Base-by-base conservation (phyloP, 2,888 invertebrate genomes). In the Halictus ligatus region DNA sequence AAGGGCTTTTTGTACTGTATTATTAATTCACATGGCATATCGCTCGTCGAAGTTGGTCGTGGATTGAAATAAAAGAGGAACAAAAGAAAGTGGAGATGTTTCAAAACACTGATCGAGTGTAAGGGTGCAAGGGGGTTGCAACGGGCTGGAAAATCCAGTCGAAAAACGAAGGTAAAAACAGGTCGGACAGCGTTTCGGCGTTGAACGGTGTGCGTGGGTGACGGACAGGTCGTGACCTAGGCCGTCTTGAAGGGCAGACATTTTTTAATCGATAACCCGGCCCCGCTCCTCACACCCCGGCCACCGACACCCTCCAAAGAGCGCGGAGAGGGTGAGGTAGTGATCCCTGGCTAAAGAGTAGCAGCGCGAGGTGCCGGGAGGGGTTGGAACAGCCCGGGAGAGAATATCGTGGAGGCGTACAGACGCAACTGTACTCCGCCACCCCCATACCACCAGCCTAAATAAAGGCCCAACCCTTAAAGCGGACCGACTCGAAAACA, bases 191-290 rank as follows among this genome's bases (percentile, higher is more conserved):
- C 78, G 80, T 46, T 75, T 82, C 84, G 54, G 91, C 89, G 92
- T 93, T 92, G n/a, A 69, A 13, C 78, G 48, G 85, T 54, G 78
- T 77, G 80, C 82, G 87, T 72, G 91, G 90, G 93, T 94, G 94
- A 94, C 93, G 93, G 90, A 94, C 94, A 92, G 94, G 94, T 95
- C 95, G 93, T 94, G 95, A 95, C 95, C 95, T 95, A 95, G 95
- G 95, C 94, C 93, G 94, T 94, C 94, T 95, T 95, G 95, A 95
- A 95, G 95, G 95, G 95, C 95, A 95, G 95, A 94, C 95, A 95
- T 94, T 94, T 95, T 95, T 95, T 94, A 95, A 95, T 95, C 95
- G 95, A 95, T 95, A 95, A 94, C 92, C 92, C 91, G 92, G 89
- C 93, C 92, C 92, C 90, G 78, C 86, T 77, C 89, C 80, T 85